Conservation (phyloP, 2,888 invertebrate species). For the Lithodes maja region DNA sequence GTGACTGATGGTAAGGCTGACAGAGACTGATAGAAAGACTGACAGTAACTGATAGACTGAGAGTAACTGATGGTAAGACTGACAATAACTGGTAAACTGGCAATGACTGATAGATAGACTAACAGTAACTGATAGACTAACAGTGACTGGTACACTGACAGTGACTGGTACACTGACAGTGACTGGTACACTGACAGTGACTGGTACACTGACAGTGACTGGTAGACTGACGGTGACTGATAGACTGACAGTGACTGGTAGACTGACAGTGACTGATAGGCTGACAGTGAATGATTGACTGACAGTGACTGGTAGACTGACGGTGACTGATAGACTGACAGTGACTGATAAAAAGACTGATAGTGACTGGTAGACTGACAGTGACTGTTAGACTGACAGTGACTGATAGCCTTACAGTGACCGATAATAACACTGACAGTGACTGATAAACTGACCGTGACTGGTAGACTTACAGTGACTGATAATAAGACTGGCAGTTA, state of each 20-base stretch:
- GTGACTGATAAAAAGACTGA: neutral
- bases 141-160: too few species aligned
- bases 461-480: neutral
- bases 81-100: neutral
- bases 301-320: neutral
- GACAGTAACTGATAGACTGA: neutral
- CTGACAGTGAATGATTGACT: neutral
- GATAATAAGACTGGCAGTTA: neutral
- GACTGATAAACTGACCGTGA: too few species aligned
- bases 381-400: neutral
- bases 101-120: too few species aligned
- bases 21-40: neutral
- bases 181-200: too few species aligned
- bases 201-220: too few species aligned
- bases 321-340: neutral
- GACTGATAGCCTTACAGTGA: neutral
- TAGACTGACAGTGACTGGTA: neutral
- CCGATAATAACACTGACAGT: too few species aligned
- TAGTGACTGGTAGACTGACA: neutral
- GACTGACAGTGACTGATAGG: neutral
- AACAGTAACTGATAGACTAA: too few species aligned
- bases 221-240: too few species aligned
- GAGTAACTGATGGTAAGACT: neutral
- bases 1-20: neutral
- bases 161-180: too few species aligned